These are phyloP conservation scores for Eurosta solidaginis DNA, from an alignment of 1,140 invertebrate species.

Conservation along the genomic window DNA sequence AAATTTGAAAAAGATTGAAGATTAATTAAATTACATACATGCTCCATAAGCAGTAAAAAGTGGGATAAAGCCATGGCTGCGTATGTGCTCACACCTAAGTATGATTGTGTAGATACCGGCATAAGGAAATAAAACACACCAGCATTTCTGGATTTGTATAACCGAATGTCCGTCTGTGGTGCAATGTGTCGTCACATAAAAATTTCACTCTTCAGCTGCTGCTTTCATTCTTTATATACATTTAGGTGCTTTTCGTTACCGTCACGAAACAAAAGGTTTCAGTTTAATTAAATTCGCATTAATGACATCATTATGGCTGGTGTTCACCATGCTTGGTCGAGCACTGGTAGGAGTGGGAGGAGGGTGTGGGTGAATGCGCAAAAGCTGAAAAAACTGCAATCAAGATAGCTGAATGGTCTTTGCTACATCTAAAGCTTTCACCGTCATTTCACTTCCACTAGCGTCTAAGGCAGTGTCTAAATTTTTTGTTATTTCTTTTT, in stretches of 20 bases:
- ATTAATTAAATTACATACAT: no score
- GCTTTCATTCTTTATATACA: neutral
- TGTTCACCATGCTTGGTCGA: neutral
- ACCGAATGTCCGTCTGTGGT: neutral
- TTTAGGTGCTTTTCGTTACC: neutral
- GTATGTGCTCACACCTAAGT: no score
- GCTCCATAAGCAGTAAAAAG: no score
- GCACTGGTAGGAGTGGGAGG: no score
- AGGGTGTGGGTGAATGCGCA: neutral
- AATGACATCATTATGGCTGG: slow-evolving; percentile 14
- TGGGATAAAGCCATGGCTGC: no score
- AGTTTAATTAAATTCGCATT: slow-evolving; percentile 17
- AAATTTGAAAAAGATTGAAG: no score
- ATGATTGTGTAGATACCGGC: no score
- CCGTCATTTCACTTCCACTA: neutral
- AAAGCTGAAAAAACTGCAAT: slow-evolving; percentile 2
- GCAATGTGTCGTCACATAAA: neutral
- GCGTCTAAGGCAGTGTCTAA: neutral
- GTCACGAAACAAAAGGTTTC: slow-evolving; percentile 7
- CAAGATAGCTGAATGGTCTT: neutral
- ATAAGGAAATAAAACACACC: neutral
- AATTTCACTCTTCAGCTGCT: neutral
- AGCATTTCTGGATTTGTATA: neutral
- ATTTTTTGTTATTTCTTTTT: neutral
- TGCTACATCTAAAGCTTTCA: neutral